Evolutionary conservation across 2,888 invertebrate species (phyloP), one percentile per base, ranked within the genome.

Genomic region (Aspidapion aeneum): DNA sequence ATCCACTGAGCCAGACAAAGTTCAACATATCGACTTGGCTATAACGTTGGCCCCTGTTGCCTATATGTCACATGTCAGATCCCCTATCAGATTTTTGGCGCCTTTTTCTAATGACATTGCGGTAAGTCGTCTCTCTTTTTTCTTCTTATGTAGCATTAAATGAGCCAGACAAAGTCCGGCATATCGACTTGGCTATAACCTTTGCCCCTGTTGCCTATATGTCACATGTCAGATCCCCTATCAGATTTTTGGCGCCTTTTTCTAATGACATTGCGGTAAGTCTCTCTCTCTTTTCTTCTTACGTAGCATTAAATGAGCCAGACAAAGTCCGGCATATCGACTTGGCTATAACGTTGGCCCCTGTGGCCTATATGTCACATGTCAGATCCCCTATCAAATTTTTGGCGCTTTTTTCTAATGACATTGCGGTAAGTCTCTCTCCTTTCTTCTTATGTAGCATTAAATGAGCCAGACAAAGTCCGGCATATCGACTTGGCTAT

Each of bases 31-130:
- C 35, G 83, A 84, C 70, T 84, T 86, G 0, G 89, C 88, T 72
- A 87, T 87, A 64, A 85, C 87, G 21, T 78, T 90, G 57, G 90
- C 90, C 0, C 90, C 90, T 0, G 85, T 90, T 0, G 88, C 87
- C 1, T 89, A 82, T 71, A 83, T 90, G 80, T 81, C 84, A 0
- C 82, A 90, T 61, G 76, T 90, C 17, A 84, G 82, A 69, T 88
- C 89, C 60, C 88, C 90, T 0, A 81, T 93, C 21, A 80, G 84
- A 62, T 79, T 87, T 49, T 74, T 93, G 9, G 88, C 91, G 0
- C 88, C 87, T 5, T 87, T 84, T 69, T 83, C 84, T 49, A 77
- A 84, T 57, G 83, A 88, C 65, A 75, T 87, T 19, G 83, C 85
- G 74, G 85, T 85, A 52, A 18, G 7, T 17, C 49, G 9, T 48